phyloP scores from a whole-genome alignment of 2,888 invertebrate genomes.

The Agriopis marginaria region DNA sequence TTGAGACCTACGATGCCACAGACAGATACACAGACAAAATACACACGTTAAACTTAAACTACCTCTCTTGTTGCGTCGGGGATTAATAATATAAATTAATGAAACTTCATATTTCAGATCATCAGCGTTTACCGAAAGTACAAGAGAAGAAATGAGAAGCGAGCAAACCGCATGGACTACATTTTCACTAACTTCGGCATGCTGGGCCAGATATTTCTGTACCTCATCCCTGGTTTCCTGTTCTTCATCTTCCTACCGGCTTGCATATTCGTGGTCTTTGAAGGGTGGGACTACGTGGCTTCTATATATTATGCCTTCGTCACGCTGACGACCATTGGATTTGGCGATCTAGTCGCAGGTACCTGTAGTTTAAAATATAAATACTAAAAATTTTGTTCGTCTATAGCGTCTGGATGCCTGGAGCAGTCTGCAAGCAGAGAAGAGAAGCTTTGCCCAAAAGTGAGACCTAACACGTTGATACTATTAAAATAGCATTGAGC shows the following conservation, averaged over 20 bases:
- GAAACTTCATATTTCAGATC: conserved; percentile 85
- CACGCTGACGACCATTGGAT: conserved; percentile 95
- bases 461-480: too few relatives aligned
- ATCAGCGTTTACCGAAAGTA: conserved; percentile 92
- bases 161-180: conserved; percentile 86
- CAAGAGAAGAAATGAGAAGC: conserved; percentile 88
- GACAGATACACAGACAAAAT: too few relatives aligned
- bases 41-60: too few relatives aligned
- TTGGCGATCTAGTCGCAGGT: conserved; percentile 97
- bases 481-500: too few relatives aligned
- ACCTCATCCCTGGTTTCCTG: conserved; percentile 95
- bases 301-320: conserved; percentile 95
- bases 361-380: conserved; percentile 30
- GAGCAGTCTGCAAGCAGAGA: too few relatives aligned
- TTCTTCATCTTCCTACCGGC: conserved; percentile 95
- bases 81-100: not conserved
- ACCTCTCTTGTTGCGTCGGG: too few relatives aligned
- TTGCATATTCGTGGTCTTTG: conserved; percentile 93
- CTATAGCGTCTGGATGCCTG: too few relatives aligned
- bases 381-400: too few relatives aligned
- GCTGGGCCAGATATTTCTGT: conserved; percentile 92
- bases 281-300: conserved; percentile 94
- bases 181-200: conserved; percentile 90
- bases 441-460: too few relatives aligned
- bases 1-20: too few relatives aligned